Conservation (phyloP, 2,797 vertebrate species). For the Limosa lapponica region DNA sequence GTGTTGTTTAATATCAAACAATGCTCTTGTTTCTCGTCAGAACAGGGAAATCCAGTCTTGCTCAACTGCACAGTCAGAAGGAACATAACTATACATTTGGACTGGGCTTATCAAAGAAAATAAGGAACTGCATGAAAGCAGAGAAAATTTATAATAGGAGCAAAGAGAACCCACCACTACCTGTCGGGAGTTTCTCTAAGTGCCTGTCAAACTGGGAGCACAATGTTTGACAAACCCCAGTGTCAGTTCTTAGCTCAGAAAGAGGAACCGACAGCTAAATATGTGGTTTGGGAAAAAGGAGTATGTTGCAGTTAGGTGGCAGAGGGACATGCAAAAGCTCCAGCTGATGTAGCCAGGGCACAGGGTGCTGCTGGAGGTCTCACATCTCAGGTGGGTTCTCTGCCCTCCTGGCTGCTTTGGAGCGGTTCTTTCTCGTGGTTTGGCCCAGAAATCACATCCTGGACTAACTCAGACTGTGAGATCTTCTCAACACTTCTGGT, state of each 20-base stretch:
- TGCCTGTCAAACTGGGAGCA: background rate
- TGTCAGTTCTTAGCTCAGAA: background rate
- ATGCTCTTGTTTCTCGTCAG: slow-evolving; percentile 20
- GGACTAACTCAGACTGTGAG: background rate
- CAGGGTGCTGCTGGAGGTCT: background rate
- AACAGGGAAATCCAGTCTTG: background rate
- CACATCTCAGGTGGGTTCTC: background rate
- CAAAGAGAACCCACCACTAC: background rate
- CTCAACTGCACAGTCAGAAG: background rate
- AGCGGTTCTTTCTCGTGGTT: background rate
- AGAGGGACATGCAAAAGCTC: background rate
- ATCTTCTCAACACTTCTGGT: background rate
- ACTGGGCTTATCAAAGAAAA: background rate
- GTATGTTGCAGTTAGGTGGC: background rate
- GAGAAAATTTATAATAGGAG: background rate
- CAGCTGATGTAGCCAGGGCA: background rate
- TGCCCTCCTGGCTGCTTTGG: background rate
- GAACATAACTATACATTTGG: background rate
- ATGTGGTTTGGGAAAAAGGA: background rate
- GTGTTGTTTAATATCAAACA: slow-evolving; percentile 59
- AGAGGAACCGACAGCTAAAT: background rate
- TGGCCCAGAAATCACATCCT: background rate
- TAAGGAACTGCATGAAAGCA: background rate
- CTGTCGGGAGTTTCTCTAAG: background rate
- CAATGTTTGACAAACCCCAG: background rate